These are phyloP conservation scores for Drosophila anceps DNA, from an alignment of 2,888 invertebrate species.

Conservation along the genomic window DNA sequence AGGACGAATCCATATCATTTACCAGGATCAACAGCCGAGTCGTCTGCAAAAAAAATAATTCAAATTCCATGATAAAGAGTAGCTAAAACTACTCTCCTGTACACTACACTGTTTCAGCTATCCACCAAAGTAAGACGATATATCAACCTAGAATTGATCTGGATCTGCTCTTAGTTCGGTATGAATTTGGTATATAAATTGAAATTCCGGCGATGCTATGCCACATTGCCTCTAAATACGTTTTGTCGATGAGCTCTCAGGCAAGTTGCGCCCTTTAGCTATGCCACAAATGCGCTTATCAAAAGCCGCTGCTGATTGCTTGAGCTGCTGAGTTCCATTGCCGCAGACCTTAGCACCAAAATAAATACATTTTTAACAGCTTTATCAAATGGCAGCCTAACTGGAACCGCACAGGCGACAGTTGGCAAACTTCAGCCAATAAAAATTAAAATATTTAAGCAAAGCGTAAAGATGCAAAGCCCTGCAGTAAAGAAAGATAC, in stretches of 20 bases:
- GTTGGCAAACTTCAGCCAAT: conserved; percentile 74
- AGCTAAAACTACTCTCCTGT: too few relatives aligned
- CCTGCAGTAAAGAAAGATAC: conserved; percentile 76
- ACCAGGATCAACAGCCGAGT: background rate
- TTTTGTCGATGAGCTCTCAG: conserved; percentile 8
- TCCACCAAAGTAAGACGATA: too few relatives aligned
- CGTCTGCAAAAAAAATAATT: too few relatives aligned
- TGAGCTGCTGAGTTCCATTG: conserved; percentile 23
- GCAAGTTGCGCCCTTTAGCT: conserved; percentile 11
- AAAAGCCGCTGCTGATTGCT: conserved; percentile 53
- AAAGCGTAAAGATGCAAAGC: conserved; percentile 79
- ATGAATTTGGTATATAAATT: background rate
- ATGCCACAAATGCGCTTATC: conserved; percentile 57
- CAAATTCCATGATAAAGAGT: too few relatives aligned
- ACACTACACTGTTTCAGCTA: too few relatives aligned
- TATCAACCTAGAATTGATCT: too few relatives aligned
- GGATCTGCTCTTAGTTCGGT: background rate
- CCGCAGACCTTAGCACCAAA: conserved; percentile 58
- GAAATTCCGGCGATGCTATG: background rate
- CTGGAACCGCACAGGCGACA: conserved; percentile 51
- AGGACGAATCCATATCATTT: background rate
- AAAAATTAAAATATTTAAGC: conserved; percentile 81
- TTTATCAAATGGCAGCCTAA: conserved; percentile 67
- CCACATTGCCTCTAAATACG: background rate
- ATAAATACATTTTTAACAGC: conserved; percentile 77